Base-by-base conservation (phyloP, 1,140 invertebrate genomes). In the Dufourea novaeangliae region DNA sequence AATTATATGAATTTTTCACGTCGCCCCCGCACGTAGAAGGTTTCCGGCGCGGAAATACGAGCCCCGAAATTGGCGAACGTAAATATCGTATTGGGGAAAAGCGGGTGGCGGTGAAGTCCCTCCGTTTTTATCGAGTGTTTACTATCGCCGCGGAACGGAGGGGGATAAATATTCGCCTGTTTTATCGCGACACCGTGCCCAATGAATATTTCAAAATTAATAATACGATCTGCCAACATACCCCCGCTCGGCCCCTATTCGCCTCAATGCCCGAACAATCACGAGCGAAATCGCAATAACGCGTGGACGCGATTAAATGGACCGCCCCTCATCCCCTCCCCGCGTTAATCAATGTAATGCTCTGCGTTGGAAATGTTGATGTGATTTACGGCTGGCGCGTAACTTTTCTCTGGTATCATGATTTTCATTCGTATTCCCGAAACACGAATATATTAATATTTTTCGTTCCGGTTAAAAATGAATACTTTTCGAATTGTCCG, bases 171-270 rank as follows among this genome's bases (percentile, higher is more conserved):
- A 32, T 22, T 27, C 14, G 10, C 3, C 14, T 27, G 67, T 62
- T 75, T 78, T 64, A 66, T 78, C 59, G 69, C 32, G 52, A 73
- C 61, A 56, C 12, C 25, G 62, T 62, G 79, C 50, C 72, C 39
- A 69, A 82, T 76, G 57, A 80, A 75, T 80, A 80, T 80, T 69
- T 63, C 56, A 74, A 37, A 68, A 69, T 75, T 80, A 80, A 62
- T 69, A 56, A 75, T 64, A 27, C 32, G 32, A 25, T 56, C 34
- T 17, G 39, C 5, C 27, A n/a, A n/a, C n/a, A n/a, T n/a, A n/a
- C n/a, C n/a, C n/a, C n/a, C n/a, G n/a, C n/a, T n/a, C n/a, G n/a
- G n/a, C n/a, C n/a, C n/a, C n/a, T n/a, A n/a, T n/a, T n/a, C n/a
- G n/a, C n/a, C n/a, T n/a, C n/a, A n/a, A n/a, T n/a, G n/a, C n/a